Evolutionary conservation across 2,113 vertebrate genomes (phyloP), one percentile per base, ranked within the genome.

Genomic region (Morphnarchus princeps): DNA sequence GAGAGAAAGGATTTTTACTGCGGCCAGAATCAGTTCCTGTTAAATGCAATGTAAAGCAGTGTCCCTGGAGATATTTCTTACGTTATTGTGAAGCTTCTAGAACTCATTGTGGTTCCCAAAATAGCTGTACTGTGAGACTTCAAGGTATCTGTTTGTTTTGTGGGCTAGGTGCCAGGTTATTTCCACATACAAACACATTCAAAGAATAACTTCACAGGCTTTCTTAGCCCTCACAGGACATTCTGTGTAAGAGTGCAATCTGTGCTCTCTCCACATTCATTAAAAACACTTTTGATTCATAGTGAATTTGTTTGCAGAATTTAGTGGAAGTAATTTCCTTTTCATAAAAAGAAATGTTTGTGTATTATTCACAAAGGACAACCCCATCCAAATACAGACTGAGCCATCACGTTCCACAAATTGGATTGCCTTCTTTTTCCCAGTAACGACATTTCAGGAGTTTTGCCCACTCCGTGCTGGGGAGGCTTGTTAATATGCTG

Each of bases 81-180:
- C 4, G 6, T 55, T 86, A n/a, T 25, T 86, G 58, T 86, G 80
- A 94, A 81, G 63, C 72, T 94, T 95, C 89, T 89, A 92, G 93
- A 95, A 90, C 40, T 90, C 69, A 38, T 70, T 7, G 9, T 58
- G 9, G 22, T 74, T 95, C 67, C 59, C 28, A 83, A 58, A 95
- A 95, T 92, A 97, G 63, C 55, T 81, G 54, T 90, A 16, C 57
- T 84, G 77, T 84, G 61, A 84, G 77, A 47, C 65, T 85, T 40
- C n/a, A 82, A 89, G 66, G 74, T 96, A 69, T 94, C 91, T 94
- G 78, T 82, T 89, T 91, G 52, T 93, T 93, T 86, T 93, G 90
- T 81, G 45, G 88, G 85, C 76, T 58, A 74, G 14, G 24, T 80
- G 62, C 92, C 82, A 90, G 59, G 34, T 90, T 91, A 57, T 87